Evolutionary conservation across 2,888 invertebrate genomes (phyloP), one percentile per base, ranked within the genome.

Genomic region (Allygus modestus): DNA sequence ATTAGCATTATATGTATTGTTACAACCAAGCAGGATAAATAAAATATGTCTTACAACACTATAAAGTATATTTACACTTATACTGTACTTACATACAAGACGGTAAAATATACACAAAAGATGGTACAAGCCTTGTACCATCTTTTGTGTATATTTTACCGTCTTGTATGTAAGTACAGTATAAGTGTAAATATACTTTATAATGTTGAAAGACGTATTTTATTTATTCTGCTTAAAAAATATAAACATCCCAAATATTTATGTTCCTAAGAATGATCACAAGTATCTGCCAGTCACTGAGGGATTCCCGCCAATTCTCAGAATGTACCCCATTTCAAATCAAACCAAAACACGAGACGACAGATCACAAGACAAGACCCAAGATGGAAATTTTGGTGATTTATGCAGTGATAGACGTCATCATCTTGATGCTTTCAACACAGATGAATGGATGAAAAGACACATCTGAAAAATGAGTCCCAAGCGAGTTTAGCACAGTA

Each of bases 401-500:
- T 46, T 17, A 17, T 46, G 46, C 37, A 37, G 37, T 37, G n/a
- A 46, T 9, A 46, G n/a, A 46, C 46, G 12, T 46, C 9, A 46
- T 9, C 46, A 46, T 46, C n/a, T 46, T 54, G 23, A 54, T 54
- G 54, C 23, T 54, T 20, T 54, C 12, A n/a, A 73, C 73, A 73
- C 41, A 73, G 2, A 41, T 73, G 73, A 43, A n/a, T 69, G 69
- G 69, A 69, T 73, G 37, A 20, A 41, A n/a, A 69, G 69, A 12
- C 31, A 69, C 12, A 4, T 41, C 41, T 73, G 43, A 73, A 61
- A n/a, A 28, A 73, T 73, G 43, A 69, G 65, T 28, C 65, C 65
- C 65, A 65, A 65, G 65, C 65, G 5, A 65, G 31, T 15, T 65
- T n/a, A 73, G 73, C 73, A 73, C 69, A 69, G 31, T 28, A 65